A percentile compares a stretch with the other conserved stretches of the same genome.
Evolutionary conservation across 2,113 vertebrate species (phyloP).

Genomic region (Erythrocebus patas): DNA sequence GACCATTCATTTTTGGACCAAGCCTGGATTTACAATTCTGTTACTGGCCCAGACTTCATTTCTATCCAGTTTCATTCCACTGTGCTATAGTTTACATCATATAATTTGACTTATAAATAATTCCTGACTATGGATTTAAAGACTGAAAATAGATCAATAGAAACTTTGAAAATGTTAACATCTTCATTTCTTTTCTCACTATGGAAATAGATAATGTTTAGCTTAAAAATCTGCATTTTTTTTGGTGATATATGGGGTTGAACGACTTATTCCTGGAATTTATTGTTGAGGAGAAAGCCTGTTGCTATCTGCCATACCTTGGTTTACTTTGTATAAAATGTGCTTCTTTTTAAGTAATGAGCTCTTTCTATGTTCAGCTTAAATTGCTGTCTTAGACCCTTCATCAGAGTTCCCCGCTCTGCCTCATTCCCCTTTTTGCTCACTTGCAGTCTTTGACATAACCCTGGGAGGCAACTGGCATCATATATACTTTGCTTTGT

Average conservation of each 20-base stretch:
- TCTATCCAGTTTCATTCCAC: background rate
- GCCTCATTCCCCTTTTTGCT: background rate
- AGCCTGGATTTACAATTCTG: background rate
- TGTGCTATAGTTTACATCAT: background rate
- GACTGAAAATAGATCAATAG: background rate
- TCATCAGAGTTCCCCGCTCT: background rate
- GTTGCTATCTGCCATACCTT: background rate
- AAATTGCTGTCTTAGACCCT: background rate
- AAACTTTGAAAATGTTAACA: background rate
- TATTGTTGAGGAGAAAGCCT: background rate
- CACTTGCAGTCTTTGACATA: background rate
- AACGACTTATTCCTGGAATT: background rate
- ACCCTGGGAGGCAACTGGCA: background rate
- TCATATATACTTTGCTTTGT: background rate
- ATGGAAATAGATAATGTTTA: background rate
- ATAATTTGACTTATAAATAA: background rate
- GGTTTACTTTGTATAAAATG: background rate
- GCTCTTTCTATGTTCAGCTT: background rate
- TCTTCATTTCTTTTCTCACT: background rate
- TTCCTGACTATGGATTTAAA: background rate
- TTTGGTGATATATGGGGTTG: background rate
- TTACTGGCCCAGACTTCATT: background rate
- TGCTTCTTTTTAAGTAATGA: background rate
- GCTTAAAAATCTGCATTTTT: background rate
- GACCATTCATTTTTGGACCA: background rate